Evolutionary conservation across 2,888 invertebrate genomes (phyloP).

Genomic region (Zygaena filipendulae): DNA sequence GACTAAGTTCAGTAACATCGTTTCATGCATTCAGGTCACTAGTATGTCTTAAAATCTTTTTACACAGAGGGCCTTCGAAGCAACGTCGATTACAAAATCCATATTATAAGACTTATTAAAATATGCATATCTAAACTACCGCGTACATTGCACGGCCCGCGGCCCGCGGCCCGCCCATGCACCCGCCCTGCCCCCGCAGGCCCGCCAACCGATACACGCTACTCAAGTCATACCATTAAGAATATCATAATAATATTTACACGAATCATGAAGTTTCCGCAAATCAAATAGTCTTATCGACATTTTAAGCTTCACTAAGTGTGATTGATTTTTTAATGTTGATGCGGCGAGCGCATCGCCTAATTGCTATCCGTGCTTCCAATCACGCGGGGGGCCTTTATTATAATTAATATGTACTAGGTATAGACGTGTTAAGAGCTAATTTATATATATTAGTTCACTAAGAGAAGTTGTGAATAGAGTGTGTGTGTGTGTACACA

Average conservation of each 20-base stretch:
- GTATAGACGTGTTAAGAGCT: too few relatives aligned
- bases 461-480: too few relatives aligned
- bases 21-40: conserved; percentile 67
- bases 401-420: too few relatives aligned
- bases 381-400: too few relatives aligned
- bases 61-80: conserved; percentile 67
- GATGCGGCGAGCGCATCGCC: too few relatives aligned
- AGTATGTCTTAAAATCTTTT: conserved; percentile 66
- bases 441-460: too few relatives aligned
- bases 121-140: conserved; percentile 65
- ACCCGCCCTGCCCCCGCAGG: conserved; percentile 16
- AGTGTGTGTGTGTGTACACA: too few relatives aligned
- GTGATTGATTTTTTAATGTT: too few relatives aligned
- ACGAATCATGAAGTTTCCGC: conserved; percentile 62
- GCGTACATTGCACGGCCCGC: conserved; percentile 35
- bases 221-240: conserved; percentile 56
- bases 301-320: too few relatives aligned
- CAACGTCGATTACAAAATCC: conserved; percentile 67
- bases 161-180: conserved; percentile 15
- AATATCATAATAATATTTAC: conserved; percentile 66
- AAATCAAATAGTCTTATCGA: too few relatives aligned
- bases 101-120: conserved; percentile 67
- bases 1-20: conserved; percentile 54
- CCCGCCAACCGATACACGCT: conserved; percentile 28
- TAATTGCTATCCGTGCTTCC: too few relatives aligned